Conservation (phyloP, 2,797 vertebrate species). For the Fratercula arctica region DNA sequence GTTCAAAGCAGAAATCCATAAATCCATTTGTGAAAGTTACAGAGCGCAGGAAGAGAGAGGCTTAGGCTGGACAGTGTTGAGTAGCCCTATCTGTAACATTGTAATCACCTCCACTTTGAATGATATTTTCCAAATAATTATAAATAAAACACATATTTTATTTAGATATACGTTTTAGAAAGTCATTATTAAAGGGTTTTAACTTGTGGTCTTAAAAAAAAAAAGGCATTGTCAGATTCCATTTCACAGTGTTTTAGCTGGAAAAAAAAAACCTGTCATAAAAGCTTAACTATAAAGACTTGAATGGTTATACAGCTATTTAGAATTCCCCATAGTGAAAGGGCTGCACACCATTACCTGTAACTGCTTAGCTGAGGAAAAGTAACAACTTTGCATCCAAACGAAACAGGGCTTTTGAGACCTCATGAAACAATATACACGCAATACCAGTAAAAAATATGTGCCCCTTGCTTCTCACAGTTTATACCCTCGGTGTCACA, state of each 20-base stretch:
- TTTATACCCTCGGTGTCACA: not conserved
- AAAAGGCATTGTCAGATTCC: not conserved
- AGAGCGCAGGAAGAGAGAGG: not conserved
- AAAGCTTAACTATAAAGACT: not conserved
- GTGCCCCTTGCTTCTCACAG: not conserved
- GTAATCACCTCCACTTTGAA: not conserved
- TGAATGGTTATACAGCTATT: not conserved
- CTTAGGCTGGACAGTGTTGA: not conserved
- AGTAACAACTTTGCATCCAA: not conserved
- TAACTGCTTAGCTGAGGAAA: constrained; percentile 20
- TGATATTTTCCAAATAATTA: not conserved
- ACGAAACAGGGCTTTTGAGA: constrained; percentile 22
- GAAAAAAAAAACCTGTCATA: not conserved
- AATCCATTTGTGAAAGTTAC: not conserved
- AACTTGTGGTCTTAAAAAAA: not conserved
- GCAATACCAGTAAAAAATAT: not conserved
- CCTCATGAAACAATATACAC: not conserved
- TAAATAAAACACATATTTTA: not conserved
- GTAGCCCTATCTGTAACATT: not conserved
- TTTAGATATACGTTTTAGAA: not conserved
- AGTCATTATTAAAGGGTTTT: not conserved
- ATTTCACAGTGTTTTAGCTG: constrained; percentile 1
- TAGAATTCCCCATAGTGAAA: not conserved
- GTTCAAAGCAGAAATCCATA: not conserved
- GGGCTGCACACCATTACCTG: not conserved